These are phyloP conservation scores for Aphodius granarius DNA, from an alignment of 2,888 invertebrate species.

Conservation along the genomic window DNA sequence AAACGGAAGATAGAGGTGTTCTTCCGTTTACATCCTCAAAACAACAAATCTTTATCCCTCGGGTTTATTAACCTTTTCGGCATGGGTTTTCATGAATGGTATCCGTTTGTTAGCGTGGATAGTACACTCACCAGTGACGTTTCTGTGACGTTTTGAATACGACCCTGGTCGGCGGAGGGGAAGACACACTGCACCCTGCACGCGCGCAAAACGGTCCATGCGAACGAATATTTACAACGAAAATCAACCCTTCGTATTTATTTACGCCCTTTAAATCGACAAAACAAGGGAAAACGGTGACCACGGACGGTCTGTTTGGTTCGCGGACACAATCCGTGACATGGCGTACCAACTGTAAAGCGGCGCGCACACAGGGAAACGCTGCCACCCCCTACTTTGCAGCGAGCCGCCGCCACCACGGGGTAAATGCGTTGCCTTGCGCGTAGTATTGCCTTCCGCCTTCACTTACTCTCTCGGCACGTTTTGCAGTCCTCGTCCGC, in stretches of 20 bases:
- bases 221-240: background rate
- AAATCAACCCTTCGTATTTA: background rate
- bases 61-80: background rate
- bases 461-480: conserved; percentile 39
- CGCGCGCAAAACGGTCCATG: background rate
- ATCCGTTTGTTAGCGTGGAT: background rate
- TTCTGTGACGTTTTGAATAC: background rate
- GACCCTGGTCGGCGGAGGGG: background rate
- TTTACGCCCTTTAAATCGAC: background rate
- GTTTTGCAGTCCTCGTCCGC: background rate
- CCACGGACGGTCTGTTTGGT: background rate
- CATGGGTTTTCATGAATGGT: background rate
- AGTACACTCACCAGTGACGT: background rate
- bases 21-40: too few species aligned
- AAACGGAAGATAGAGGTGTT: too few species aligned
- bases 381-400: conserved; percentile 36
- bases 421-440: background rate
- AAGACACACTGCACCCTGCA: background rate
- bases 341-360: conserved; percentile 52
- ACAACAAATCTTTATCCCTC: background rate
- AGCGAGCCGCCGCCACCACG: conserved; percentile 7
- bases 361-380: conserved; percentile 43
- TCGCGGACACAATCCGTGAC: conserved; percentile 46
- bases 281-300: background rate
- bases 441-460: conserved; percentile 48